phyloP scores from a whole-genome alignment of 1,140 invertebrate genomes.

The Caerostris darwini region DNA sequence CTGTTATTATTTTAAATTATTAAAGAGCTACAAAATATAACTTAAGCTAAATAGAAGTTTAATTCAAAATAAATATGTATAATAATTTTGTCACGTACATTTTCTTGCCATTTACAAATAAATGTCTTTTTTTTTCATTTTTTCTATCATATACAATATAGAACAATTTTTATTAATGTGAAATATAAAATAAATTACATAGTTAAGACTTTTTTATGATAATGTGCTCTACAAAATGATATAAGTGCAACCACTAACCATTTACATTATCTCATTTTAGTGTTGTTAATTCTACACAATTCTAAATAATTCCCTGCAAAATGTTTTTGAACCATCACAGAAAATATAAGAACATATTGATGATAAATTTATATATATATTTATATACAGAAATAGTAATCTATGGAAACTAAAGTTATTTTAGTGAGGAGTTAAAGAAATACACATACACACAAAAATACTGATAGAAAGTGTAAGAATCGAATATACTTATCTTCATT shows the following conservation, averaged over 20 bases:
- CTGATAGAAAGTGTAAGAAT: background rate
- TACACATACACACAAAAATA: background rate
- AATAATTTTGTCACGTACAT: background rate
- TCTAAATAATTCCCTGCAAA: conserved; percentile 13
- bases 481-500: background rate
- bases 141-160: background rate
- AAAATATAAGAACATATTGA: background rate
- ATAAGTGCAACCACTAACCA: conserved; percentile 67
- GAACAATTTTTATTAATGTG: background rate
- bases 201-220: background rate
- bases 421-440: background rate
- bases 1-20: no score
- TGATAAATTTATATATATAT: background rate
- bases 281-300: conserved; percentile 13
- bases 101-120: background rate
- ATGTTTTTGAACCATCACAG: conserved; percentile 44
- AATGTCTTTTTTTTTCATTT: background rate
- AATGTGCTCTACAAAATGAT: conserved; percentile 59
- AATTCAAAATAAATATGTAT: background rate
- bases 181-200: conserved; percentile 20
- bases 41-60: background rate
- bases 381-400: background rate
- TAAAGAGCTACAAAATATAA: no score
- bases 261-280: conserved; percentile 33
- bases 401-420: background rate